Percentiles rank a stretch among this genome's conserved stretches.
Evolutionary conservation across 2,888 invertebrate species (phyloP).

Genomic region (Tenthredo scrophulariae): DNA sequence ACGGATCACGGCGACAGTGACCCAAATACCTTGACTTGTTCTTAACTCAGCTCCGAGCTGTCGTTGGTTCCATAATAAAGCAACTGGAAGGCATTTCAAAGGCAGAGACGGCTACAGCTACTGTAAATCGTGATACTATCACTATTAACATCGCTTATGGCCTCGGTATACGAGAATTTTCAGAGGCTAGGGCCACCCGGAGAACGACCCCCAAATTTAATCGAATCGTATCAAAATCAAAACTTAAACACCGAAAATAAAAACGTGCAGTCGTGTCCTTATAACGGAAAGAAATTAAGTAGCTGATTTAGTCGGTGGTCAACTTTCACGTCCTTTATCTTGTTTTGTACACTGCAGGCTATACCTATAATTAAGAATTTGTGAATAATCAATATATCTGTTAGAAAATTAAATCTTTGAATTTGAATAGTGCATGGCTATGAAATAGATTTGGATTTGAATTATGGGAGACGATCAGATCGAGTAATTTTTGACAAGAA

Average conservation of each 20-base stretch:
- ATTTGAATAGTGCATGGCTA: background rate
- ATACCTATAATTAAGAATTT: background rate
- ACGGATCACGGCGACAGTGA: conserved; percentile 34
- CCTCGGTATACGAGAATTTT: conserved; percentile 40
- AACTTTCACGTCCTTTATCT: background rate
- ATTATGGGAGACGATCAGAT: background rate
- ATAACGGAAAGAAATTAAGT: background rate
- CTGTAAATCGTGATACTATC: conserved; percentile 55
- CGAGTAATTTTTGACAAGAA: background rate
- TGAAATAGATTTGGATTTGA: background rate
- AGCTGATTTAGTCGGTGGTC: background rate
- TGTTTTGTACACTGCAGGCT: background rate
- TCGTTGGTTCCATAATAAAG: background rate
- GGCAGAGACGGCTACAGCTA: conserved; percentile 61
- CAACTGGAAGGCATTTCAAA: conserved; percentile 31
- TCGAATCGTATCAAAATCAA: conserved; percentile 54
- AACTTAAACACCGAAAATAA: background rate
- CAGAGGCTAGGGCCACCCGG: conserved; percentile 61
- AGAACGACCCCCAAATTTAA: conserved; percentile 58
- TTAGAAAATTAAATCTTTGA: background rate
- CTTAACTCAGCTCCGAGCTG: conserved; percentile 17
- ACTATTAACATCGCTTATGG: background rate
- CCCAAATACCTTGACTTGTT: conserved; percentile 50
- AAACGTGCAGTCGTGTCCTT: background rate
- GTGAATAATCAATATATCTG: background rate